A percentile compares a stretch with the other conserved stretches of the same genome.
Conservation (phyloP, 2,888 invertebrate genomes). For the Athrips mouffetella region DNA sequence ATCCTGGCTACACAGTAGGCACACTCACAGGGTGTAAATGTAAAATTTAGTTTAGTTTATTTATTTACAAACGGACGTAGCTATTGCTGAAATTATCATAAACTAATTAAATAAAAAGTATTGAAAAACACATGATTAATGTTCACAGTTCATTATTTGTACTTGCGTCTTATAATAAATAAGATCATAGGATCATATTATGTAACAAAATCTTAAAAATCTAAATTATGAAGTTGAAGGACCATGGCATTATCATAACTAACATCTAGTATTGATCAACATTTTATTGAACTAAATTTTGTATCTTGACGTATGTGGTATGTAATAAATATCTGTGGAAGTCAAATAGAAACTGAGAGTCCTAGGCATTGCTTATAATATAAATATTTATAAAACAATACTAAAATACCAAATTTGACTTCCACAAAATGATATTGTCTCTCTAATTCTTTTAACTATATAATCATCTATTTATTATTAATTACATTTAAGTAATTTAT, state of each 20-base stretch:
- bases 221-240: conserved; percentile 55
- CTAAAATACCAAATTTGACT: conserved; percentile 33
- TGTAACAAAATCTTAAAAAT: conserved; percentile 45
- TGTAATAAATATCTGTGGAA: conserved; percentile 51
- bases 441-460: conserved; percentile 69
- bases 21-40: too few species aligned
- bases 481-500: conserved; percentile 75
- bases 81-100: conserved; percentile 19
- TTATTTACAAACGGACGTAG: conserved; percentile 13
- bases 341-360: conserved; percentile 39
- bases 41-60: not conserved
- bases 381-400: not conserved
- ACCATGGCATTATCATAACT: conserved; percentile 59
- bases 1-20: too few species aligned
- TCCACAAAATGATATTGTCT: conserved; percentile 71
- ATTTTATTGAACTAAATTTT: conserved; percentile 63
- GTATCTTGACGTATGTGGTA: conserved; percentile 44
- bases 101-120: conserved; percentile 10
- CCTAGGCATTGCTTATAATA: not conserved
- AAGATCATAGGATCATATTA: conserved; percentile 20
- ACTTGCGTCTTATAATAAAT: too few species aligned
- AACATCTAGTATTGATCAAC: conserved; percentile 66
- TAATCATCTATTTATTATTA: conserved; percentile 75
- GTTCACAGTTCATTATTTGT: too few species aligned
- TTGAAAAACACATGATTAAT: too few species aligned